phyloP scores from a whole-genome alignment of 2,113 vertebrate genomes.

The Etia nguti region DNA sequence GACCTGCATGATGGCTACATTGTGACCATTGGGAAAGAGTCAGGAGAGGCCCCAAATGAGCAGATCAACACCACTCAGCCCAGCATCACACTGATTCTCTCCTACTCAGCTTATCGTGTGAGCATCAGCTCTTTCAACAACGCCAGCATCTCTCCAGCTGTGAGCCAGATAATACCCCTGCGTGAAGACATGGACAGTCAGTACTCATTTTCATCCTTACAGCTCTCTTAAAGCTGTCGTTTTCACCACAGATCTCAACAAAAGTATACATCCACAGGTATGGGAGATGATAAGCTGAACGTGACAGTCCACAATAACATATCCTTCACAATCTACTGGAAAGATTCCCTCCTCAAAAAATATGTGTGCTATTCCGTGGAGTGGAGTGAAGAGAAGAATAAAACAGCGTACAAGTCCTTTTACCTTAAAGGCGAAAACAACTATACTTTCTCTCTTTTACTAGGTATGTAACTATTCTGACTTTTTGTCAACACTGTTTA shows the following conservation, averaged over 20 bases:
- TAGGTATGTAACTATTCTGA: neutral
- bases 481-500: neutral
- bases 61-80: neutral
- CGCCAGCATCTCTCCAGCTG: slow-evolving; percentile 49
- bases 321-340: slow-evolving; percentile 56
- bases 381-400: slow-evolving; percentile 40
- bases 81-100: slow-evolving; percentile 53
- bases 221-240: neutral
- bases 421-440: neutral
- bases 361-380: slow-evolving; percentile 65
- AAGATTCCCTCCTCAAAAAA: neutral
- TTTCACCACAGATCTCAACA: neutral
- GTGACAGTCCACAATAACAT: slow-evolving; percentile 33
- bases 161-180: neutral
- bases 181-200: neutral
- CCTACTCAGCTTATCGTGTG: slow-evolving; percentile 59
- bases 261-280: neutral
- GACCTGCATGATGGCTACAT: slow-evolving; percentile 14
- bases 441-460: neutral
- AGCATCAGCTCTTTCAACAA: slow-evolving; percentile 53
- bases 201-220: neutral
- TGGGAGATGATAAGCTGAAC: slow-evolving; percentile 3
- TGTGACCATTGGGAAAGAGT: slow-evolving; percentile 54
- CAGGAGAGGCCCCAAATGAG: slow-evolving; percentile 16
- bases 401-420: slow-evolving; percentile 10